Evolutionary conservation across 2,113 vertebrate species (phyloP).

Genomic region (Xyliphius kryptos): DNA sequence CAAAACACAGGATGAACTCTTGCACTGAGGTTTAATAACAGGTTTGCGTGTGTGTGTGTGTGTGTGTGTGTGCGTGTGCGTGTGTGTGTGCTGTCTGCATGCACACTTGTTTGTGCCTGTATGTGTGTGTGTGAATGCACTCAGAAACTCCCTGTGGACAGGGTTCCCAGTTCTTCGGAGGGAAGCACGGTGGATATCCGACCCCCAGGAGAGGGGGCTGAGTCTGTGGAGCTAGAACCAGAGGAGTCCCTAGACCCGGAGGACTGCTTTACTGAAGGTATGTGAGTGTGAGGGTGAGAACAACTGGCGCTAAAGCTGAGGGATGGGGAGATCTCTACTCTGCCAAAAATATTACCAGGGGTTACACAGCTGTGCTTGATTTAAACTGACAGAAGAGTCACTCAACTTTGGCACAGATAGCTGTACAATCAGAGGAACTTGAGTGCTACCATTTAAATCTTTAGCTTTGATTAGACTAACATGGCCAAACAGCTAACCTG

Average conservation of each 20-base stretch:
- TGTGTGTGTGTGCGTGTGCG: conserved; percentile 21
- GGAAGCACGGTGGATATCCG: conserved; percentile 92
- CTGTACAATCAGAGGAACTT: background rate
- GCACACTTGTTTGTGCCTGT: conserved; percentile 7
- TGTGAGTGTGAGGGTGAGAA: conserved; percentile 24
- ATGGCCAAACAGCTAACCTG: background rate
- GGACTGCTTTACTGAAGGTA: conserved; percentile 94
- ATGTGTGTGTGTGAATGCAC: conserved; percentile 19
- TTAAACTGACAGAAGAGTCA: conserved; percentile 9
- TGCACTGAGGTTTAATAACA: conserved; percentile 7
- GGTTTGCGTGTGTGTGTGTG: conserved; percentile 26
- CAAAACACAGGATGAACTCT: conserved; percentile 24
- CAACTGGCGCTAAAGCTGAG: background rate
- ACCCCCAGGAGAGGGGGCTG: conserved; percentile 76
- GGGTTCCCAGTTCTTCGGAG: conserved; percentile 87
- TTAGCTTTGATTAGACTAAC: background rate
- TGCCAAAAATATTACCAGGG: background rate
- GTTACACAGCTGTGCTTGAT: background rate
- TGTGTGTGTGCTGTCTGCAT: conserved; percentile 19
- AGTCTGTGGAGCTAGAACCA: conserved; percentile 80
- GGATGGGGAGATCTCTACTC: background rate
- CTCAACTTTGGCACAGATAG: background rate
- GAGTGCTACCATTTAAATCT: conserved; percentile 8
- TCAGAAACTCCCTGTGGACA: conserved; percentile 63
- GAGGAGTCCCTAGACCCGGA: conserved; percentile 90